A percentile compares a stretch with the other conserved stretches of the same genome.
These are phyloP conservation scores for Pseudococcus jackbeardsleyi DNA, from an alignment of 2,888 invertebrate genomes.

Conservation along the genomic window DNA sequence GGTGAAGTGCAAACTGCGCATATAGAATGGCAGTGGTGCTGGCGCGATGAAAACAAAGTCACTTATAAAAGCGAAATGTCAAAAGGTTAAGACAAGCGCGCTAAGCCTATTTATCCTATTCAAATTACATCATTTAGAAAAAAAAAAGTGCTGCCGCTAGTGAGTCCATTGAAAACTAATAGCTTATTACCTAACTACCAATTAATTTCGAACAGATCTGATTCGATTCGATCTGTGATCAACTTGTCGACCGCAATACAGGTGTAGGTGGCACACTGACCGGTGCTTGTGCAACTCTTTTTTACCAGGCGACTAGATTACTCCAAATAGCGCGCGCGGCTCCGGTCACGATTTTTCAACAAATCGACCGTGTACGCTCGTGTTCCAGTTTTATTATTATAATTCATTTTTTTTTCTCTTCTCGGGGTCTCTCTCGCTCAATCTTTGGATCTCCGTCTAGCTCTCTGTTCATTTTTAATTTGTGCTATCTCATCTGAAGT, in stretches of 20 bases:
- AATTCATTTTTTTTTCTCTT: slow-evolving; percentile 25
- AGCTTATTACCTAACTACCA: slow-evolving; percentile 63
- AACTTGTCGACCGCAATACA: slow-evolving; percentile 62
- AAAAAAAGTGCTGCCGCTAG: slow-evolving; percentile 57
- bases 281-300: slow-evolving; percentile 60
- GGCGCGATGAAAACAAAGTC: slow-evolving; percentile 37
- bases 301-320: slow-evolving; percentile 54
- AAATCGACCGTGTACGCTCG: slow-evolving; percentile 64
- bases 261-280: slow-evolving; percentile 64
- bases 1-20: background rate
- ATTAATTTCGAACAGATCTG: slow-evolving; percentile 63
- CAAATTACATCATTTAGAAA: slow-evolving; percentile 55
- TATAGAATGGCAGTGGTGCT: background rate
- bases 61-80: slow-evolving; percentile 34
- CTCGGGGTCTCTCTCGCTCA: too few relatives aligned
- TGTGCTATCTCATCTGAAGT: slow-evolving; percentile 51
- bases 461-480: slow-evolving; percentile 16
- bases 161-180: slow-evolving; percentile 61
- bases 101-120: background rate
- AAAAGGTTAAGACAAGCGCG: slow-evolving; percentile 57
- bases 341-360: slow-evolving; percentile 60
- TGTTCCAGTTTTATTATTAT: slow-evolving; percentile 59
- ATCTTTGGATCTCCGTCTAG: background rate
- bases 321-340: slow-evolving; percentile 60
- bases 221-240: slow-evolving; percentile 62